These are phyloP conservation scores for Drosophila neotestacea DNA, from an alignment of 2,888 invertebrate genomes.

Conservation along the genomic window DNA sequence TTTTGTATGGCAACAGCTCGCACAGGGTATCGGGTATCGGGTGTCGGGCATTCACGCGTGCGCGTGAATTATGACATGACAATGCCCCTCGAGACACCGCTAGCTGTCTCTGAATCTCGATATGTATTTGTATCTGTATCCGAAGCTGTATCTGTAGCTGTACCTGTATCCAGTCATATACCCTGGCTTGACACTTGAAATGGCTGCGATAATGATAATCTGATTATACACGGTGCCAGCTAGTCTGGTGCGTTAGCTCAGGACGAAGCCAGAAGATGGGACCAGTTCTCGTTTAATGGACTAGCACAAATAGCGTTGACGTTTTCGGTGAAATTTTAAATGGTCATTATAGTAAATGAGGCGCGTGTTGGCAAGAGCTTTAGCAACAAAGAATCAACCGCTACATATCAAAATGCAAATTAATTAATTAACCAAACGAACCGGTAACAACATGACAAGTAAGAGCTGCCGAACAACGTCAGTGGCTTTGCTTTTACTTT, in stretches of 20 bases:
- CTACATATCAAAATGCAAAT: constrained; percentile 74
- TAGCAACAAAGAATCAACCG: constrained; percentile 58
- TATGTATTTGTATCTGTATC: not conserved
- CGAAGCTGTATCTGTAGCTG: constrained; percentile 1
- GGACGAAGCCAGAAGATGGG: constrained; percentile 43
- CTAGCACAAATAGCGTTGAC: constrained; percentile 55
- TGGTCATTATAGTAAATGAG: constrained; percentile 62
- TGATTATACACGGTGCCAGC: constrained; percentile 66
- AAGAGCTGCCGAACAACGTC: constrained; percentile 20
- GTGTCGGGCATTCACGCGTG: constrained; percentile 58
- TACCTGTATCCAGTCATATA: constrained; percentile 4
- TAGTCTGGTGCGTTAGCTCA: constrained; percentile 59
- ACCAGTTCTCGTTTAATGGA: constrained; percentile 51
- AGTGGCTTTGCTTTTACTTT: constrained; percentile 42
- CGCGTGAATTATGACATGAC: constrained; percentile 69
- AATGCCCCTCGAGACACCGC: constrained; percentile 1
- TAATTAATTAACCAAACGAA: constrained; percentile 62
- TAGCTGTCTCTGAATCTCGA: not conserved
- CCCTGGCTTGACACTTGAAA: constrained; percentile 28
- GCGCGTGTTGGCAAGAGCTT: constrained; percentile 59
- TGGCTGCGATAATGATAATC: constrained; percentile 38
- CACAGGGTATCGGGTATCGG: not conserved
- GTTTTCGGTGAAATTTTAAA: constrained; percentile 73
- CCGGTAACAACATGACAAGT: constrained; percentile 26
- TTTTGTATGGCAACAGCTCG: constrained; percentile 49